phyloP scores from a whole-genome alignment of 2,113 vertebrate genomes.

The Myrmecobius fasciatus region DNA sequence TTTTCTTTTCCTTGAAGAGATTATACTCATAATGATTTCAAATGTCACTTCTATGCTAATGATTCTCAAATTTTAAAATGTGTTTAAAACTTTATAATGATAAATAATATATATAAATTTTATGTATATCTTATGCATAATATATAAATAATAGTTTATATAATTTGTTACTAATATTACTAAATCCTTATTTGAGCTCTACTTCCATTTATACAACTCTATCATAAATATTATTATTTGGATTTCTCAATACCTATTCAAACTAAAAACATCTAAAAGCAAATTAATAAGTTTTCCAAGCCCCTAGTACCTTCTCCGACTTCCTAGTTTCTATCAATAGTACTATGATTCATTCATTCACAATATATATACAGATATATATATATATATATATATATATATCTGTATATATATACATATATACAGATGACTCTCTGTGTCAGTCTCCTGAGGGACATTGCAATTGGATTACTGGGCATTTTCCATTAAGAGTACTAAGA shows the following conservation, averaged over 20 bases:
- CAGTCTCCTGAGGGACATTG: neutral
- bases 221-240: neutral
- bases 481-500: neutral
- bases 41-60: neutral
- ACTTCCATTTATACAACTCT: neutral
- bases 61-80: neutral
- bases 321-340: neutral
- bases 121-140: no score
- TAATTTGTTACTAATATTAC: neutral
- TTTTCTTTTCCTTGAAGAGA: neutral
- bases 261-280: neutral
- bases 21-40: neutral
- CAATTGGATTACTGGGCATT: neutral
- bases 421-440: neutral
- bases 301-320: neutral
- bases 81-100: neutral
- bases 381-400: no score
- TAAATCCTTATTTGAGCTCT: no score
- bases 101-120: no score
- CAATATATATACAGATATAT: no score
- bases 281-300: neutral
- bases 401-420: no score
- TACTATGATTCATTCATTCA: neutral
- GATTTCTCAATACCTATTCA: neutral
- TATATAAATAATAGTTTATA: neutral